Evolutionary conservation across 1,140 invertebrate genomes (phyloP).

Genomic region (Babylonia areolata): DNA sequence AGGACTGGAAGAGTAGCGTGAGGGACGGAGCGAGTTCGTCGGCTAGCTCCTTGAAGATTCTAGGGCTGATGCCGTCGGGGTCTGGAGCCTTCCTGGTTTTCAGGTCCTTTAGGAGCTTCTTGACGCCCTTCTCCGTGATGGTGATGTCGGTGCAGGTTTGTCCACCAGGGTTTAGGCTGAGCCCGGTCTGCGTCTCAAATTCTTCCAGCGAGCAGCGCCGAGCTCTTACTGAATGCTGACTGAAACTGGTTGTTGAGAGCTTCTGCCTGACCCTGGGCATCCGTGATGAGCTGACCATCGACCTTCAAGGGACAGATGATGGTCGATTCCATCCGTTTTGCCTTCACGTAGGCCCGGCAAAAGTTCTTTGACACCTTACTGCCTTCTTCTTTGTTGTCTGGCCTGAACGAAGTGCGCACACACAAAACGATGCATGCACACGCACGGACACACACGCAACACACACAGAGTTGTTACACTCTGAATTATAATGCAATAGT

Average conservation of each 20-base stretch:
- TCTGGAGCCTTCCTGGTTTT: neutral
- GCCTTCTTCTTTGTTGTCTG: neutral
- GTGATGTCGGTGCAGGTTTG: neutral
- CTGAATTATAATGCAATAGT: too few species aligned
- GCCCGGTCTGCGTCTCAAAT: neutral
- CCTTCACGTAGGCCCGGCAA: neutral
- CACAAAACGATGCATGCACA: too few species aligned
- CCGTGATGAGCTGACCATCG: neutral
- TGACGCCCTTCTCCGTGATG: neutral
- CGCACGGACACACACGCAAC: too few species aligned
- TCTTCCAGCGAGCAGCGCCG: neutral
- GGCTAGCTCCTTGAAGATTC: neutral
- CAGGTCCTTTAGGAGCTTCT: neutral
- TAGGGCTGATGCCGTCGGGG: constrained; percentile 14
- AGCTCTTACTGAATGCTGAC: neutral
- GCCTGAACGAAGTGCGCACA: neutral
- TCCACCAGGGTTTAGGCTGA: neutral
- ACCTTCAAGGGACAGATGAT: neutral
- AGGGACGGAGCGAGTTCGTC: neutral
- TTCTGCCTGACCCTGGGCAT: neutral
- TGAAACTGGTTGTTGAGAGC: neutral
- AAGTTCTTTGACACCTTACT: neutral
- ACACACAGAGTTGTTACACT: too few species aligned
- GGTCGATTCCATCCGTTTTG: neutral
- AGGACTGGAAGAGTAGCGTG: neutral